Base-by-base conservation (phyloP, 2,113 vertebrate species). In the Lichenostomus cassidix region DNA sequence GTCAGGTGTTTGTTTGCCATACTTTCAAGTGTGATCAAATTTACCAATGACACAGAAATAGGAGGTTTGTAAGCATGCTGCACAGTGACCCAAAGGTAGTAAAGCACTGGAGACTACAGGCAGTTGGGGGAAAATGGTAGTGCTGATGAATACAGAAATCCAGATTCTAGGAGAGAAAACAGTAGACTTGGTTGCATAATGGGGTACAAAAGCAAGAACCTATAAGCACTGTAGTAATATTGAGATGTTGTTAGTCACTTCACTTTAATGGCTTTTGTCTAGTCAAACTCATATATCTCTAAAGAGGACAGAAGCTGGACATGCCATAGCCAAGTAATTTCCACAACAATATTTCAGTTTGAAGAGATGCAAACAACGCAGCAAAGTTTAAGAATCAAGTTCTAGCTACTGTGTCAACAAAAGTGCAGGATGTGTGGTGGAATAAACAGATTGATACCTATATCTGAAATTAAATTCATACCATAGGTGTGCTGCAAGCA, bases 11-110 rank as follows among this genome's bases (percentile, higher is more conserved):
- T 95, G 73, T 89, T 87, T 85, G 58, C 63, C 82, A 53, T 70
- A 94, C 93, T 95, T 96, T 94, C 90, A 94, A 92, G 89, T 95
- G 83, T 79, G 81, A 96, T 96, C 92, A 92, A 91, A 92, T 94
- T 97, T 94, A 92, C 75, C 82, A 65, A 33, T 87, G 95, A 92
- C 59, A 63, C 35, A 85, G 67, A 95, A 89, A 80, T 64, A 15
- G 33, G 83, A 87, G 31, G 71, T 58, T 71, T 93, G 47, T 46
- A 79, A 89, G 83, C n/a, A 53, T 33, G 88, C 41, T 87, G 82
- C 69, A 89, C 52, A 68, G 55, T 96, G 91, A 90, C 94, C 91
- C 68, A 44, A 95, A 90, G 67, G 56, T 39, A 83, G 7, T 53
- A 94, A 91, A 82, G 56, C 18, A 39, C 29, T 1, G 1, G 10